These are phyloP conservation scores for Aphaenogaster rudis DNA, from an alignment of 1,140 invertebrate species.

Conservation along the genomic window DNA sequence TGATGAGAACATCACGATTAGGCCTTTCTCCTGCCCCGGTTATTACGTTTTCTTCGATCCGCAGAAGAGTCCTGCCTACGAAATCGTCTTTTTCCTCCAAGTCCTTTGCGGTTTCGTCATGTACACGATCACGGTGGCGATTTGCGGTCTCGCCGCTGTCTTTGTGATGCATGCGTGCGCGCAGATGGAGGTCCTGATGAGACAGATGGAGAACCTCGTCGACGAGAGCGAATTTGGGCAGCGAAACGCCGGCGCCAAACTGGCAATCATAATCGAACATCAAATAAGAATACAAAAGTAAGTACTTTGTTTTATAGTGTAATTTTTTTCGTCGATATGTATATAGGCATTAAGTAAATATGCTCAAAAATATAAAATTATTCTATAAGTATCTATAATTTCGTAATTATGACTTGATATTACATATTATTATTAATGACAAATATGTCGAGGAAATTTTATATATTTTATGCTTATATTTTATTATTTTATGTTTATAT, in stretches of 20 bases:
- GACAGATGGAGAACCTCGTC: neutral
- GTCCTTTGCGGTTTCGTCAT: slow-evolving; percentile 68
- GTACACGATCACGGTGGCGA: slow-evolving; percentile 69
- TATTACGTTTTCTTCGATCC: slow-evolving; percentile 69
- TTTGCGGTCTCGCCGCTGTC: slow-evolving; percentile 68
- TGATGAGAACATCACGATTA: slow-evolving; percentile 56
- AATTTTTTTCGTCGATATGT: neutral
- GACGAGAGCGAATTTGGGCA: neutral
- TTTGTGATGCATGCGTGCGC: slow-evolving; percentile 72
- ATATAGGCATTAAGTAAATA: neutral
- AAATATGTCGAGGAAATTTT: neutral
- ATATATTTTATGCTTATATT: too few species aligned
- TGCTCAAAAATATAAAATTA: too few species aligned
- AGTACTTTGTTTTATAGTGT: neutral
- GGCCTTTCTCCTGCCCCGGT: slow-evolving; percentile 67
- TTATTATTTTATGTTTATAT: neutral
- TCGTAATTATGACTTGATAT: neutral
- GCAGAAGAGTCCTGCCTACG: slow-evolving; percentile 67
- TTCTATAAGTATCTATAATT: neutral
- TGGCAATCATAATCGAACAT: slow-evolving; percentile 71
- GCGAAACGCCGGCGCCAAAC: slow-evolving; percentile 21
- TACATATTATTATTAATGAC: neutral
- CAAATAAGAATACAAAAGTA: slow-evolving; percentile 70
- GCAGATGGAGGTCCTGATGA: slow-evolving; percentile 72
- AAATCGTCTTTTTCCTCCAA: slow-evolving; percentile 71